phyloP scores from a whole-genome alignment of 2,888 invertebrate species.

The Tenthredo notha region DNA sequence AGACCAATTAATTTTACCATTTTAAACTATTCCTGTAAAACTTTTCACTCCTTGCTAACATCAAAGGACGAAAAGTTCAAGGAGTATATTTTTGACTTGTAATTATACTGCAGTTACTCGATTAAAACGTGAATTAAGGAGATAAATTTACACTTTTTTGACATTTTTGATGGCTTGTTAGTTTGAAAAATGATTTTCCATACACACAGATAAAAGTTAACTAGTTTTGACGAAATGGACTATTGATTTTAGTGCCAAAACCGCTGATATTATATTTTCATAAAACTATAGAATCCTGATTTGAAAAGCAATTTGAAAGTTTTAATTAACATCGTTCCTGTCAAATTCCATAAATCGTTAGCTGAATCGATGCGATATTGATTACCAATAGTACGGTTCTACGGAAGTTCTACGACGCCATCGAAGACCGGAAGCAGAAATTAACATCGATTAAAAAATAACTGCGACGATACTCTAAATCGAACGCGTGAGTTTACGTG shows the following conservation, averaged over 20 bases:
- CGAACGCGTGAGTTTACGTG: slow-evolving; percentile 79
- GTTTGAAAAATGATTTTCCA: neutral
- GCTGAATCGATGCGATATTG: neutral
- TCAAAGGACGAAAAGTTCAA: neutral
- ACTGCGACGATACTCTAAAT: slow-evolving; percentile 71
- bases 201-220: neutral
- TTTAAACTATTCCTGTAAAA: neutral
- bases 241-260: neutral
- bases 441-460: neutral
- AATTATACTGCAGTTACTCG: neutral
- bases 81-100: neutral
- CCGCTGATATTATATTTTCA: neutral
- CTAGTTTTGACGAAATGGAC: neutral
- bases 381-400: neutral
- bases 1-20: neutral
- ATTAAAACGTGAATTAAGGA: neutral
- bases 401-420: neutral
- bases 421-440: neutral
- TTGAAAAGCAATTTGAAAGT: slow-evolving; percentile 29
- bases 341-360: neutral
- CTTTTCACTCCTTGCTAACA: neutral
- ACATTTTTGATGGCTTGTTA: neutral
- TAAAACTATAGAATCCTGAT: neutral
- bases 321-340: slow-evolving; percentile 17
- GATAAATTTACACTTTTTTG: neutral